Percentiles rank a stretch among this genome's conserved stretches.
Evolutionary conservation across 2,113 vertebrate genomes (phyloP).

Genomic region (Brachyhypopomus occidentalis): DNA sequence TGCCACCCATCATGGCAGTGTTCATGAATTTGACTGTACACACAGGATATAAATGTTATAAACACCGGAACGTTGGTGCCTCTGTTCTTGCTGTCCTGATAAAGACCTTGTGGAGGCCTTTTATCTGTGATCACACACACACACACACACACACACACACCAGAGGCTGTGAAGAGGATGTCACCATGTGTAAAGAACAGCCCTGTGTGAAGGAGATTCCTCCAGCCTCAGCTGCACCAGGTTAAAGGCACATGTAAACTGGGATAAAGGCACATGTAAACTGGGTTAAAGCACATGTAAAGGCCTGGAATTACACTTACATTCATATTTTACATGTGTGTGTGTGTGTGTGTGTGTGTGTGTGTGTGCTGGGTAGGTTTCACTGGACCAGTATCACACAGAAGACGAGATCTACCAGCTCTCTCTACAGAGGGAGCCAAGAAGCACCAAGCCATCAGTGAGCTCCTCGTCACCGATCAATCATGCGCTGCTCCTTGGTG

Average conservation of each 20-base stretch:
- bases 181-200: too few species aligned
- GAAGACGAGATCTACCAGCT: conserved; percentile 93
- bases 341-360: conserved; percentile 14
- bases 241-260: too few species aligned
- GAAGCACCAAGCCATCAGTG: conserved; percentile 78
- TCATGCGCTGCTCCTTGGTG: too few species aligned
- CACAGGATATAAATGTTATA: not conserved
- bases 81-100: not conserved
- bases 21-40: not conserved
- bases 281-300: too few species aligned
- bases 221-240: too few species aligned
- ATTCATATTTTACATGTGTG: not conserved
- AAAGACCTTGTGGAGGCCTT: not conserved
- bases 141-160: not conserved
- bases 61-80: not conserved
- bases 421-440: conserved; percentile 86
- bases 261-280: too few species aligned
- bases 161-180: too few species aligned
- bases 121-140: not conserved
- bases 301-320: too few species aligned
- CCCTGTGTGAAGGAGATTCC: too few species aligned
- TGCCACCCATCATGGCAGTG: not conserved
- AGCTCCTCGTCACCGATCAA: not conserved
- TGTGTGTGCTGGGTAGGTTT: conserved; percentile 75
- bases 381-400: conserved; percentile 90